These are phyloP conservation scores for Bombus terrestris DNA, from an alignment of 1,140 invertebrate genomes.

Conservation along the genomic window DNA sequence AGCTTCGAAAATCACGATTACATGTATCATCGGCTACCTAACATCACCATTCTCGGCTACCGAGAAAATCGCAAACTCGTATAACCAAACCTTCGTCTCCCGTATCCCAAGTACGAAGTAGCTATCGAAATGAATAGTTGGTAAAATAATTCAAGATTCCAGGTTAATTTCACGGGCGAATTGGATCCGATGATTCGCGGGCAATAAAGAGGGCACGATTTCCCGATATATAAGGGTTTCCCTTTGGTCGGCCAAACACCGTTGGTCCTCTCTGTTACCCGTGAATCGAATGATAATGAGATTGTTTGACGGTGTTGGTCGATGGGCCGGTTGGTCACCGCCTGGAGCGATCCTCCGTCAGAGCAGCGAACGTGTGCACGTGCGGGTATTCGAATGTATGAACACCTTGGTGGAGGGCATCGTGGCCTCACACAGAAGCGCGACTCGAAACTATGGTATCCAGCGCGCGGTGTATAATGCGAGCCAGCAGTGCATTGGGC, in stretches of 20 bases:
- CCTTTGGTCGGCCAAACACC: slow-evolving; percentile 45
- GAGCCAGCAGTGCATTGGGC: slow-evolving; percentile 74
- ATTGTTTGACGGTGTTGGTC: slow-evolving; percentile 69
- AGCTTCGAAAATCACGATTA: no score
- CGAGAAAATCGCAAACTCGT: no score
- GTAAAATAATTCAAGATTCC: slow-evolving; percentile 14
- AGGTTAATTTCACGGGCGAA: slow-evolving; percentile 12
- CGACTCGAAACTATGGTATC: slow-evolving; percentile 52
- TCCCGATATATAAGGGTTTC: slow-evolving; percentile 34
- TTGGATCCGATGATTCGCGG: not conserved
- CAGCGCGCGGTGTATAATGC: slow-evolving; percentile 68
- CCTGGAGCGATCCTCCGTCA: slow-evolving; percentile 56
- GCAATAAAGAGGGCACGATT: slow-evolving; percentile 5
- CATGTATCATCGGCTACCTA: no score
- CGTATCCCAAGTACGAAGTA: no score
- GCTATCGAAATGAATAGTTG: not conserved
- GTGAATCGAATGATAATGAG: slow-evolving; percentile 80
- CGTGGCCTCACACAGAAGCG: slow-evolving; percentile 4
- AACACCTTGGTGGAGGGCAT: slow-evolving; percentile 25
- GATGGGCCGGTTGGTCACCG: slow-evolving; percentile 52
- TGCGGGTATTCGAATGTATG: slow-evolving; percentile 38
- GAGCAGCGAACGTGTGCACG: slow-evolving; percentile 23
- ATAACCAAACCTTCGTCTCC: no score
- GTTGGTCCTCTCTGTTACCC: slow-evolving; percentile 69
- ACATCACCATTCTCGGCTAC: no score